Evolutionary conservation across 37 sponge, comb jelly and placozoan genomes (phyloP), one percentile per base, ranked within the genome.

Genomic region (Chondrilla cf. caribensis): DNA sequence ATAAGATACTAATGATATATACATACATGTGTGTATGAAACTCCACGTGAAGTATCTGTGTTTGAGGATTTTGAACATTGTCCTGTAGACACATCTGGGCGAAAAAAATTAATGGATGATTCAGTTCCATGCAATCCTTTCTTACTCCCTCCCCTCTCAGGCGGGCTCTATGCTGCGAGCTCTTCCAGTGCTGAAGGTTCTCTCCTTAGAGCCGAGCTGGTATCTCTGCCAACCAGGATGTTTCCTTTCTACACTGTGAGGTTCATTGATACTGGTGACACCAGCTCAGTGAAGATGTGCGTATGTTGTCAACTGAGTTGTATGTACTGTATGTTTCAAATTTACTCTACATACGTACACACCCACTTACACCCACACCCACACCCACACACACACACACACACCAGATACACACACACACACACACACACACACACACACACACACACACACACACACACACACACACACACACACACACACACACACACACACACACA

Each of bases 231-330:
- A 15, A 40, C 76, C 11, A 73, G 40, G 43, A 38, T 40, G 0
- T 73, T 73, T 25, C 21, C 43, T 15, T 40, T 43, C 76, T 73
- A 73, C 44, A 73, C 76, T 3, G 44, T 73, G 38, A 73, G 36
- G 76, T 73, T 39, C 25, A 73, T 73, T 73, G 76, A 73, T 7
- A 37, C 5, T 6, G 76, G 76, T 21, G 43, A 73, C n/a, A 37
- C 14, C 22, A 43, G 36, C n/a, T 38, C 43, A 25, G 76, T 73
- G 6, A 73, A 37, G 76, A n/a, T 42, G 76, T 31, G 35, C 17
- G 35, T 28, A 32, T 67, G 68, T 6, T n/a, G n/a, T n/a, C n/a
- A n/a, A 26, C 2, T 2, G 25, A 3, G 7, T 2, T 26, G 7
- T 9, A n/a, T 59, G 60, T 6, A 28, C 6, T n/a, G 3, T 2